These are phyloP conservation scores for Prionailurus viverrinus DNA, from an alignment of 2,113 vertebrate genomes.

Conservation along the genomic window DNA sequence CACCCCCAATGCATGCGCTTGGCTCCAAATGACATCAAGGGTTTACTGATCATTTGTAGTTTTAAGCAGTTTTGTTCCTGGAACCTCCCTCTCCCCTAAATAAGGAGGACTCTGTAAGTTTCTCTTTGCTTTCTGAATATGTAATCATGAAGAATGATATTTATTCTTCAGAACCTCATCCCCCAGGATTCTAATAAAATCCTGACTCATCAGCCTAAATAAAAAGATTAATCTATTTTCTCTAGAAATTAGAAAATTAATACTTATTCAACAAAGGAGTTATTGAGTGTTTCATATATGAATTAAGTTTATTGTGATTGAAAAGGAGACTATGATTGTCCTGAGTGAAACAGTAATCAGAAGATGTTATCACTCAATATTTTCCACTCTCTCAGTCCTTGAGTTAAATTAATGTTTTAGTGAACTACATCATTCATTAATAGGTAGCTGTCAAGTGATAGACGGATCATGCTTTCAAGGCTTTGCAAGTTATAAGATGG, in stretches of 20 bases:
- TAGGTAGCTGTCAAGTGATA: not conserved
- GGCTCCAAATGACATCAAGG: not conserved
- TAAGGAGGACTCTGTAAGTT: not conserved
- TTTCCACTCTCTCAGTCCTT: not conserved
- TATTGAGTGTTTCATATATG: conserved; percentile 11
- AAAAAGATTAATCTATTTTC: conserved; percentile 4
- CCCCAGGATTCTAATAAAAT: not conserved
- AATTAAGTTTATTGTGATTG: not conserved
- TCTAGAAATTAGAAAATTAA: not conserved
- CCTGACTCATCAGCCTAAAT: not conserved
- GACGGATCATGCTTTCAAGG: not conserved
- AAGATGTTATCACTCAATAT: not conserved
- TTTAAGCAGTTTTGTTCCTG: not conserved
- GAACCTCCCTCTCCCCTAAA: not conserved
- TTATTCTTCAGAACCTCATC: conserved; percentile 1
- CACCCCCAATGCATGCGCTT: not conserved
- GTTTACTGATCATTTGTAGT: not conserved
- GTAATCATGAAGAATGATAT: not conserved
- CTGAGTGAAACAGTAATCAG: not conserved
- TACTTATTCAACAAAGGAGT: not conserved
- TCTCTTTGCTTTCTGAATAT: conserved; percentile 2
- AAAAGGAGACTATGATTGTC: not conserved
- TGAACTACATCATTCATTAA: conserved; percentile 18
- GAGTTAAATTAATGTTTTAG: conserved; percentile 42
- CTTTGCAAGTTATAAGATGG: not conserved